These are phyloP conservation scores for Bolinopsis microptera DNA, from an alignment of 37 sponge, comb jelly and placozoan genomes.

Conservation along the genomic window DNA sequence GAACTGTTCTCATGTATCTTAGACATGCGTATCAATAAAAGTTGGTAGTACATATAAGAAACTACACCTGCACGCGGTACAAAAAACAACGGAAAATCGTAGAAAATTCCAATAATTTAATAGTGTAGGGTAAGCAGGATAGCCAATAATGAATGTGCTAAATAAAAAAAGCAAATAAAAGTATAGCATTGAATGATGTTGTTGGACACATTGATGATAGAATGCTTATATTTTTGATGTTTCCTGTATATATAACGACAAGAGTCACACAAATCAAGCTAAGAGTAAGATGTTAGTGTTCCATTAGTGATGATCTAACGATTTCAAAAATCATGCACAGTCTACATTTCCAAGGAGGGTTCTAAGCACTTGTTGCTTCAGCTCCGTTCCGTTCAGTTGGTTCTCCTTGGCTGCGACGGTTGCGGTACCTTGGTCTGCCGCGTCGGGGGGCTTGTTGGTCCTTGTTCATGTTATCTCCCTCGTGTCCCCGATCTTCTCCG, in stretches of 20 bases:
- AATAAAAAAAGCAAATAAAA: neutral
- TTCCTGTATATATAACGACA: neutral
- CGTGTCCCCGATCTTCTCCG: neutral
- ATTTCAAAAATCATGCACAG: neutral
- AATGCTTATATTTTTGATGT: neutral
- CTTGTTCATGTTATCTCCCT: neutral
- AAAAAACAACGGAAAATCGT: neutral
- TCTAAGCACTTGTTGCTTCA: neutral
- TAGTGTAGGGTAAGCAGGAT: neutral
- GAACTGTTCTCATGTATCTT: neutral
- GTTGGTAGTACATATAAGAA: neutral
- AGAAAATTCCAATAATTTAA: neutral
- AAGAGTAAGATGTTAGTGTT: neutral
- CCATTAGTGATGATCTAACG: neutral
- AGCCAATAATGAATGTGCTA: neutral
- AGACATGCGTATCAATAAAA: neutral
- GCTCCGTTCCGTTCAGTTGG: neutral
- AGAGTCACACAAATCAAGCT: neutral
- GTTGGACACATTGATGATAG: neutral
- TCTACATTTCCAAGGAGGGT: too few species aligned
- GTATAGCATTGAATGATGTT: neutral
- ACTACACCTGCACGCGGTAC: neutral
- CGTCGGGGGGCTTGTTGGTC: neutral
- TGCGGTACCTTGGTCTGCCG: neutral
- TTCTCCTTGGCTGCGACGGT: neutral